These are phyloP conservation scores for Aegithalos caudatus DNA, from an alignment of 2,113 vertebrate genomes.

Conservation along the genomic window DNA sequence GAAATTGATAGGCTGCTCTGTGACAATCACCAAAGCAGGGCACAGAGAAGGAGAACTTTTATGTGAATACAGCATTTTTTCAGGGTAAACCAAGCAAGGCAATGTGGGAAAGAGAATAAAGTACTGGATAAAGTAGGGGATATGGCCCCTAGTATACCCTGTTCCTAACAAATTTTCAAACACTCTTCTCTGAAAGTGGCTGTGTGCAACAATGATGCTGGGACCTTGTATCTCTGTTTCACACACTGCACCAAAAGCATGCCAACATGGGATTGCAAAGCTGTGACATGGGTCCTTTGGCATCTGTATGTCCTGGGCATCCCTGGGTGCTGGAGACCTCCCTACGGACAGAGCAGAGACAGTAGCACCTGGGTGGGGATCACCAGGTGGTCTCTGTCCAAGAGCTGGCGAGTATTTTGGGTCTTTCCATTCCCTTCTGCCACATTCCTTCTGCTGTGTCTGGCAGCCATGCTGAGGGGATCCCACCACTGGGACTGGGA, in stretches of 20 bases:
- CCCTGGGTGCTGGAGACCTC: background rate
- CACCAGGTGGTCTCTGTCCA: background rate
- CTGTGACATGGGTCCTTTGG: accelerated
- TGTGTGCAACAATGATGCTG: background rate
- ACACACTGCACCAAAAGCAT: background rate
- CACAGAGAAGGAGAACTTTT: background rate
- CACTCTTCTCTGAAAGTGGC: background rate
- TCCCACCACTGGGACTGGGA: background rate
- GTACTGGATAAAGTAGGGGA: background rate
- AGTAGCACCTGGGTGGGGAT: background rate
- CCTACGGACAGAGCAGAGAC: accelerated
- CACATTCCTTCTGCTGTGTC: accelerated
- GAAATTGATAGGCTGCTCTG: accelerated
- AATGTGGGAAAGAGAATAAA: background rate
- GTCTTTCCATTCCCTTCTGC: background rate
- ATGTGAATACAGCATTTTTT: background rate
- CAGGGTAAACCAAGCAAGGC: background rate
- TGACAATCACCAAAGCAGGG: background rate
- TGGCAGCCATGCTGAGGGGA: accelerated
- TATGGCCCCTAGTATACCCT: background rate
- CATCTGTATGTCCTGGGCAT: background rate
- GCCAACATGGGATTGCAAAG: background rate
- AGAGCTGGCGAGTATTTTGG: background rate
- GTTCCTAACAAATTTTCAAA: background rate
- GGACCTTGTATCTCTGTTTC: background rate